These are phyloP conservation scores for Molossus molossus DNA, from an alignment of 2,797 vertebrate genomes.

Conservation along the genomic window DNA sequence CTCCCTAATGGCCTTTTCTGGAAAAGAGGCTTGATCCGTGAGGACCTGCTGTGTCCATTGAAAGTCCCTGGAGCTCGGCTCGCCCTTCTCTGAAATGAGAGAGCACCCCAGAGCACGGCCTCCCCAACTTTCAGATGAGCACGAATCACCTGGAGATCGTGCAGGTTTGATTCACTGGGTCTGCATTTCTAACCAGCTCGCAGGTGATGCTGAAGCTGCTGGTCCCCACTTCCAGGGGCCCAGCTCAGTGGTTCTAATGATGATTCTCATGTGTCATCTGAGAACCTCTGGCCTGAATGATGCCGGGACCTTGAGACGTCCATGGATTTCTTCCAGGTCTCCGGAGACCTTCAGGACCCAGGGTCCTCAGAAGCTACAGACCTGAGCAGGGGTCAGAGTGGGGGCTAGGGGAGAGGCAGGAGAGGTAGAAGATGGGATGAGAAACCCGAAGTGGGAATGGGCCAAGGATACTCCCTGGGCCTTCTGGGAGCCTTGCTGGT, in stretches of 20 bases:
- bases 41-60: neutral
- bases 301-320: neutral
- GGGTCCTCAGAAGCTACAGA: neutral
- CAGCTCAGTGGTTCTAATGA: neutral
- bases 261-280: neutral
- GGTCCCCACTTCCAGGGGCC: neutral
- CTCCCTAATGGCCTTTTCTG: slow-evolving; percentile 24
- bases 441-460: neutral
- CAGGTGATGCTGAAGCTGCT: neutral
- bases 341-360: neutral
- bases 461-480: neutral
- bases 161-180: neutral
- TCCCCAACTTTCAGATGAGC: neutral
- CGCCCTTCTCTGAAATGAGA: neutral
- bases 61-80: neutral
- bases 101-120: neutral
- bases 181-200: neutral
- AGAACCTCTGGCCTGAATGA: neutral
- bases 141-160: accelerated
- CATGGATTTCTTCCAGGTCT: neutral
- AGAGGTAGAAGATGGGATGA: neutral
- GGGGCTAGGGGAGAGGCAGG: neutral
- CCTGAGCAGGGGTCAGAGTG: neutral
- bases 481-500: neutral
- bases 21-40: neutral